Base-by-base conservation (phyloP, 2,888 invertebrate genomes). In the Lymantria dispar region DNA sequence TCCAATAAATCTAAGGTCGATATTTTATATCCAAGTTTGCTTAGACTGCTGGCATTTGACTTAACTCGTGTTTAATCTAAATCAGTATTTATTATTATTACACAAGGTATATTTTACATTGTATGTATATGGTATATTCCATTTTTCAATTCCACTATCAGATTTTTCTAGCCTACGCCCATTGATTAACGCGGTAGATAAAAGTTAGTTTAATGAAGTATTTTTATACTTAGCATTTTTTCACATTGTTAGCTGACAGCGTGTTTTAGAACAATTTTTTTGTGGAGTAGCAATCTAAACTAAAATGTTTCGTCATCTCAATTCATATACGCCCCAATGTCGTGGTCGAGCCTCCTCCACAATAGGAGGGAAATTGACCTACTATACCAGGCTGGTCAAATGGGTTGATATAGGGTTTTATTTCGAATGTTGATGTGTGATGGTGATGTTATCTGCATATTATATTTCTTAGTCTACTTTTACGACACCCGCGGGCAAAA, bases 151-250 rank as follows among this genome's bases (percentile, higher is more conserved):
- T 52, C 47, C 54, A 54, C 64, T 60, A 69, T 70, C 66, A 64
- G 71, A 75, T 77, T 83, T 78, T 76, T 79, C 79, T 84, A 81
- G 80, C 72, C 77, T 74, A 78, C 88, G 85, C 88, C 88, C 84
- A 81, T 77, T 83, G 88, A 88, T 88, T 83, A 85, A 83, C 83
- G 78, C 74, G 72, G 64, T 48, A 81, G 88, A 88, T 88, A 87
- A 84, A 82, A 77, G 69, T 76, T 75, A 74, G 76, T 79, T 78
- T 87, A 86, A 87, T 85, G 79, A 83, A 85, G 84, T 80, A 85
- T 86, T 87, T 86, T 87, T 85, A 80, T 81, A 81, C 72, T 78
- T 75, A 75, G 70, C 73, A 78, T 83, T 84, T 84, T 86, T 85
- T 86, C 79, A 84, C 83, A 83, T 81, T 84, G 85, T 87, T 87